Percentiles rank a stretch among this genome's conserved stretches.
phyloP scores from a whole-genome alignment of 1,140 invertebrate genomes.

The Scaptomyza hsui region DNA sequence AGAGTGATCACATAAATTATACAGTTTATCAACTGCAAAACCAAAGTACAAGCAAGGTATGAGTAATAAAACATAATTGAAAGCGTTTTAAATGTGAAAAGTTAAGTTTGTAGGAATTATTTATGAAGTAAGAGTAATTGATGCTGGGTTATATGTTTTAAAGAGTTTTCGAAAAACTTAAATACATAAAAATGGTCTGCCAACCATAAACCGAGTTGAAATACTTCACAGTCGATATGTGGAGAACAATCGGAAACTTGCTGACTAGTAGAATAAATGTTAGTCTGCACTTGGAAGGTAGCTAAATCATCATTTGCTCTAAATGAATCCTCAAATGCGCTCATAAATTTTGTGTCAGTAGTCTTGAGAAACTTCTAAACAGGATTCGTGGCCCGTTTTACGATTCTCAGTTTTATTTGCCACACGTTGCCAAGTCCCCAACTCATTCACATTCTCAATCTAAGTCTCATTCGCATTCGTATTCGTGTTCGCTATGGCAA shows the following conservation, averaged over 20 bases:
- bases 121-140: not conserved
- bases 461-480: conserved; percentile 2
- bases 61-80: conserved; percentile 5
- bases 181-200: not conserved
- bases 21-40: not conserved
- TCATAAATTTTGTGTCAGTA: conserved; percentile 57
- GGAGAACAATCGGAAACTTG: conserved; percentile 11
- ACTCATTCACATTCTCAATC: conserved; percentile 25
- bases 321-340: conserved; percentile 39
- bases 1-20: conserved; percentile 49
- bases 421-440: conserved; percentile 42
- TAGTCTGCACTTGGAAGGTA: not conserved
- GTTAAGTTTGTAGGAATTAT: no score
- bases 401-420: conserved; percentile 54
- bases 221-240: conserved; percentile 18
- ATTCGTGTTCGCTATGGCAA: conserved; percentile 18
- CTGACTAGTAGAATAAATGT: conserved; percentile 21
- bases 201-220: not conserved
- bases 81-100: not conserved
- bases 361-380: conserved; percentile 37
- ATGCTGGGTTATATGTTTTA: not conserved
- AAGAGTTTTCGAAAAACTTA: not conserved
- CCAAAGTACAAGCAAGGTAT: not conserved
- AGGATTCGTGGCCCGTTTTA: conserved; percentile 52
- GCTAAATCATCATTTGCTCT: conserved; percentile 28